Evolutionary conservation across 2,797 vertebrate species (phyloP).

Genomic region (Leucoraja ocellata): DNA sequence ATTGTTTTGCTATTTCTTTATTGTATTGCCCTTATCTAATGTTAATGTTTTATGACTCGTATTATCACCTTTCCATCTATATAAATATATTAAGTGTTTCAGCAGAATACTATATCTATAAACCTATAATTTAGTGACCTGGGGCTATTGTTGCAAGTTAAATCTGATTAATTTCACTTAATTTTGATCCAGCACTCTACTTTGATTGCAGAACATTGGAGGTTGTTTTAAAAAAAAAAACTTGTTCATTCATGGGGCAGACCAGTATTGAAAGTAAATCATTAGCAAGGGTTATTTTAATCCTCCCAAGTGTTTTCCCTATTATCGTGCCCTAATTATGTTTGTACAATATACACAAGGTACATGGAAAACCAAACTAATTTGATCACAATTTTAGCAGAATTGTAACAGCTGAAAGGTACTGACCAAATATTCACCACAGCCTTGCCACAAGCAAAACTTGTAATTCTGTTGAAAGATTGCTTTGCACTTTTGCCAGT

Average conservation of each 20-base stretch:
- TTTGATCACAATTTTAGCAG: not conserved
- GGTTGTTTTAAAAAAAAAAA: not conserved
- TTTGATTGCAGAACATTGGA: not conserved
- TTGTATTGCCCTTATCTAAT: not conserved
- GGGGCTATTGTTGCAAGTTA: not conserved
- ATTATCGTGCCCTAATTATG: not conserved
- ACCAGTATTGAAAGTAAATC: not conserved
- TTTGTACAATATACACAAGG: constrained; percentile 5
- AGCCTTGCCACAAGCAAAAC: not conserved
- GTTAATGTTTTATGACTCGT: not conserved
- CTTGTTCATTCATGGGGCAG: not conserved
- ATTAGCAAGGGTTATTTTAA: not conserved
- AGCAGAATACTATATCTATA: not conserved
- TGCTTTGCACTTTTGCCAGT: not conserved
- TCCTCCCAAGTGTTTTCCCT: not conserved
- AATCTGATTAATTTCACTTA: constrained; percentile 6
- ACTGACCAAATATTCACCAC: not conserved
- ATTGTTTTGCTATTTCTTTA: not conserved
- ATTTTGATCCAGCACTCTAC: not conserved
- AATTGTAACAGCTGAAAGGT: not conserved
- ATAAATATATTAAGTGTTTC: not conserved
- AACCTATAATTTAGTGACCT: not conserved
- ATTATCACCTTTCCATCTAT: constrained; percentile 1
- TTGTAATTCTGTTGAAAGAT: not conserved
- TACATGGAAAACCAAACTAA: not conserved